Evolutionary conservation across 2,113 vertebrate species (phyloP).

Genomic region (Thamnaconus septentrionalis): DNA sequence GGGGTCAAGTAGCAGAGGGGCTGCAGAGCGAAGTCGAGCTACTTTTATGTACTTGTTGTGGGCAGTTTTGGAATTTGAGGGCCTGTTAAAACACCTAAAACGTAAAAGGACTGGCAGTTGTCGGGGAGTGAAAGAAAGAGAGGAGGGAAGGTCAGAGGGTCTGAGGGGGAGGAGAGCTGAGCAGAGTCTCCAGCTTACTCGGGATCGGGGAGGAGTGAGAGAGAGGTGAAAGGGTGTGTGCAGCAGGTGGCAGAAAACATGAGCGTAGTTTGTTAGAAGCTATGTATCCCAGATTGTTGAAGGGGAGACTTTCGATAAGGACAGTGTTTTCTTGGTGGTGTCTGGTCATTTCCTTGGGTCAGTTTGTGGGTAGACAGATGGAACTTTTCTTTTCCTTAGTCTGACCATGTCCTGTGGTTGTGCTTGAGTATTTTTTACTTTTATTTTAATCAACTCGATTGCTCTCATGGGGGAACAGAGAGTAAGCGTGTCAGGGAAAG

Average conservation of each 20-base stretch:
- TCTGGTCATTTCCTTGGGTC: too few species aligned
- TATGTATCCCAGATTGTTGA: slow-evolving; percentile 31
- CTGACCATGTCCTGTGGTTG: neutral
- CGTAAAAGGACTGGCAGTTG: slow-evolving; percentile 67
- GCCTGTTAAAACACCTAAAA: slow-evolving; percentile 66
- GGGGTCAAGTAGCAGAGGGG: slow-evolving; percentile 17
- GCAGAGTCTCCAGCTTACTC: slow-evolving; percentile 3
- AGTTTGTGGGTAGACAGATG: neutral
- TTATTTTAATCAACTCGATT: slow-evolving; percentile 1
- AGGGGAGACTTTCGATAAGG: slow-evolving; percentile 25
- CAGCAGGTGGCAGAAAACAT: slow-evolving; percentile 62
- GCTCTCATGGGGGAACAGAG: slow-evolving; percentile 22
- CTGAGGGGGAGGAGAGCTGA: slow-evolving; percentile 17
- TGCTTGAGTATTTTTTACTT: neutral
- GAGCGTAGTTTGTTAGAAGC: slow-evolving; percentile 37
- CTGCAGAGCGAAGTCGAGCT: slow-evolving; percentile 53
- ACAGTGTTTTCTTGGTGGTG: slow-evolving; percentile 6
- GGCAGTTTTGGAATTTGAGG: slow-evolving; percentile 41
- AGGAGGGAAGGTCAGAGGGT: neutral
- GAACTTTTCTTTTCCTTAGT: neutral
- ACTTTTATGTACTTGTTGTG: slow-evolving; percentile 73
- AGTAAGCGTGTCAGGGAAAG: slow-evolving; percentile 30
- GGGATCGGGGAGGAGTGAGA: slow-evolving; percentile 36
- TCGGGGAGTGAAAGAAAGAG: slow-evolving; percentile 3
- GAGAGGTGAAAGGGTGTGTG: slow-evolving; percentile 40